These are phyloP conservation scores for Cephalotes varians DNA, from an alignment of 2,888 invertebrate genomes.

Conservation along the genomic window DNA sequence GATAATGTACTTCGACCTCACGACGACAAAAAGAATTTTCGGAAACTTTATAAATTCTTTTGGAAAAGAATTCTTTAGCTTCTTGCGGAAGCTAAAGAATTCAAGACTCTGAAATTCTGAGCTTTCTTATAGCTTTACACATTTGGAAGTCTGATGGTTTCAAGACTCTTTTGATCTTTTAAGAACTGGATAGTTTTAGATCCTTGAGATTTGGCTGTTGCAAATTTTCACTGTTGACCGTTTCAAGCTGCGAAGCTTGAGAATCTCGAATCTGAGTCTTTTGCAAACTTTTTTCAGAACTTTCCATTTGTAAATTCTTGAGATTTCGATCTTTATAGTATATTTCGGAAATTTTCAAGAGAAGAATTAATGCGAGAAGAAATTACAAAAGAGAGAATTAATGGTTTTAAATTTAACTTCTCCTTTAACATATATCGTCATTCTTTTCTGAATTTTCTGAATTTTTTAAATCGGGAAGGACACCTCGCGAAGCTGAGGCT, in stretches of 20 bases:
- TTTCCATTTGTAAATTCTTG: background rate
- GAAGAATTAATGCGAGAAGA: background rate
- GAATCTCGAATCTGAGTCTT: background rate
- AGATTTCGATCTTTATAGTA: background rate
- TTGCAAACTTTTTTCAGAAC: background rate
- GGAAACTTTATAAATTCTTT: background rate
- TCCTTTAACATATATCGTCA: background rate
- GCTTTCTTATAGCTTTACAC: background rate
- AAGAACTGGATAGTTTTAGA: background rate
- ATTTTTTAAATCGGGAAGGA: constrained; percentile 12
- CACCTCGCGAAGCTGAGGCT: constrained; percentile 12
- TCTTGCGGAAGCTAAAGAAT: background rate
- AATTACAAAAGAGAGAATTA: background rate
- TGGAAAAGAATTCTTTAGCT: too few species aligned
- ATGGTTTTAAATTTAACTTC: constrained; percentile 1
- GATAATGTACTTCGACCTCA: background rate
- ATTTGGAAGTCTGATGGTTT: background rate
- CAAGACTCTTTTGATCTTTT: background rate
- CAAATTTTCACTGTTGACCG: background rate
- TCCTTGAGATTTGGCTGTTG: background rate
- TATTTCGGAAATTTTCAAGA: background rate
- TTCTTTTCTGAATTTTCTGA: background rate
- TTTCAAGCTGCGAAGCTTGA: background rate
- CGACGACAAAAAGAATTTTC: background rate
- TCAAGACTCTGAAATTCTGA: background rate